These are phyloP conservation scores for Hypsopygia costalis DNA, from an alignment of 2,888 invertebrate genomes.

Conservation along the genomic window DNA sequence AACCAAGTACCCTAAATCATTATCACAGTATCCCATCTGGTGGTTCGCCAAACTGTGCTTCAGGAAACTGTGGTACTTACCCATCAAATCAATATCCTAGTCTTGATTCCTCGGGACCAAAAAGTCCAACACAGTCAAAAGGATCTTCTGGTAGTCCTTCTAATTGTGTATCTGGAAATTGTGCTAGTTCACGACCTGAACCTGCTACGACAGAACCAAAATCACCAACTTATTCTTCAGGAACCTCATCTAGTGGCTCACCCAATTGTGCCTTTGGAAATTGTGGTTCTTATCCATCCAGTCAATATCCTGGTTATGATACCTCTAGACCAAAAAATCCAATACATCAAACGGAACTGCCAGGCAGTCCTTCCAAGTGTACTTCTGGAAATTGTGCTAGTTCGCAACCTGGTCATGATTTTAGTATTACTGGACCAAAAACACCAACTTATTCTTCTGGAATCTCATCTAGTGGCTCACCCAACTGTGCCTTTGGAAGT, in stretches of 20 bases:
- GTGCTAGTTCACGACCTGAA: constrained; percentile 4
- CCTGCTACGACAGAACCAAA: not conserved
- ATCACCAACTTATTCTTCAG: not conserved
- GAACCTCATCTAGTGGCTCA: constrained; percentile 4
- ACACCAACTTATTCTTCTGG: not conserved
- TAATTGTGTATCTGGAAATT: constrained; percentile 14
- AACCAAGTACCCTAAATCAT: not conserved
- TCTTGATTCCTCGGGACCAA: not conserved
- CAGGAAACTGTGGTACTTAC: constrained; percentile 13
- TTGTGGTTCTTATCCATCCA: constrained; percentile 9
- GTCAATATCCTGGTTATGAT: not conserved
- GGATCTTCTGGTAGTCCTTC: constrained; percentile 1
- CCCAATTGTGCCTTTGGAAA: constrained; percentile 13
- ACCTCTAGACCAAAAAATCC: not conserved
- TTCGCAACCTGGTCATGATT: not conserved
- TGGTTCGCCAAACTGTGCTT: constrained; percentile 11
- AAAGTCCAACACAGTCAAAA: not conserved
- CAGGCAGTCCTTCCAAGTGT: constrained; percentile 9
- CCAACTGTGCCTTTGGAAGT: constrained; percentile 12
- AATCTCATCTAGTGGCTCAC: constrained; percentile 5
- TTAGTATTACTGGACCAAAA: not conserved
- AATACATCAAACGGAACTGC: not conserved
- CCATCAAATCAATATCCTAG: not conserved
- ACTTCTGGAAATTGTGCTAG: constrained; percentile 13
- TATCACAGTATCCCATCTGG: too few relatives aligned